Base-by-base conservation (phyloP, 2,797 vertebrate genomes). In the Oreochromis grahami region DNA sequence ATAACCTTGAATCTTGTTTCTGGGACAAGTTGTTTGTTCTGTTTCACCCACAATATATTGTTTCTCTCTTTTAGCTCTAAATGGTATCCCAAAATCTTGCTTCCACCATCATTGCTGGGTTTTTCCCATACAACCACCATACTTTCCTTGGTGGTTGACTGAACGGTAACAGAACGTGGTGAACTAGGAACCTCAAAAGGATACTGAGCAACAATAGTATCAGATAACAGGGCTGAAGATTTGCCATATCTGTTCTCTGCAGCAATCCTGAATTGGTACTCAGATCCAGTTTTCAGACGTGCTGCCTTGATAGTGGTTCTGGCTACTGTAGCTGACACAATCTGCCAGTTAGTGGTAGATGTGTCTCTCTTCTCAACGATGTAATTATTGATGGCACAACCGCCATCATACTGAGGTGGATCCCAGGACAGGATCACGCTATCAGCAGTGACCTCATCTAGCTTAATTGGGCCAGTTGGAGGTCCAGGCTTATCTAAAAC, bases 221-320 rank as follows among this genome's bases (percentile, higher is more conserved):
- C 97, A 77, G 99, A 99, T 72, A 96, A 95, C 79, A 99, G 96
- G 78, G 96, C 95, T 1, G 97, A 96, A 63, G 98, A 99, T 94
- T 99, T 99, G 86, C 99, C 99, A 17, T 99, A 99, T 93, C 99
- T 96, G 87, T 99, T 99, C 94, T 99, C 99, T 93, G 99, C 98
- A 92, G 98, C 97, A 24, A 99, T 98, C 93, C 98, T 98, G 91
- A 99, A 99, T 87, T 99, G 99, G 95, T 99, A 99, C 87, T 99
- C 98, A 81, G 87, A 96, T 48, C 99, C 98, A 81, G 98, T 99
- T 96, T 98, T 99, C 32, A 99, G 94, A 78, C 98, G 96, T 84
- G 96, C 96, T 56, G 98, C 98, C 91, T 99, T 99, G 88, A 98
- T 97, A 36, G 97, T 99, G 89, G 98, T 99, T 95, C 99, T 98